Conservation (phyloP, 2,888 invertebrate genomes). For the Cinara cedri region DNA sequence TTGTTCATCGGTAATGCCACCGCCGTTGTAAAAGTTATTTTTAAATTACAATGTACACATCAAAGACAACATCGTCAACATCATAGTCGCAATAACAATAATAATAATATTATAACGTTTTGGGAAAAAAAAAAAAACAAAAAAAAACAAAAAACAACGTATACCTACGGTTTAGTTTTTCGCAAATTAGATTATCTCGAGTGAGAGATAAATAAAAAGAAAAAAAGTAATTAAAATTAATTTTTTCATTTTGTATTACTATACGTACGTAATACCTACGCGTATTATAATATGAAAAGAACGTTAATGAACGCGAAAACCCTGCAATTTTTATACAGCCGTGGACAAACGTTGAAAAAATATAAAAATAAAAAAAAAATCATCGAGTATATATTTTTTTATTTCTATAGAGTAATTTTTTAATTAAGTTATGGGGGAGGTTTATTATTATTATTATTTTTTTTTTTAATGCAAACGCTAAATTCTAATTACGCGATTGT, state of each 20-base stretch:
- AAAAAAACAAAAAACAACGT: no score
- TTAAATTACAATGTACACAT: neutral
- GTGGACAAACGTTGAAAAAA: neutral
- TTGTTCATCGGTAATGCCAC: neutral
- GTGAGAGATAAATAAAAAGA: no score
- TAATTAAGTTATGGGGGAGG: constrained; percentile 24
- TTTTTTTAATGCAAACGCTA: neutral
- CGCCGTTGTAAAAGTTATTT: neutral
- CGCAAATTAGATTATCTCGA: constrained; percentile 7
- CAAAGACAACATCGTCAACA: constrained; percentile 7
- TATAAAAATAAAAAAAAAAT: constrained; percentile 11
- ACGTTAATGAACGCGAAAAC: constrained; percentile 23
- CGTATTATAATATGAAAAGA: neutral
- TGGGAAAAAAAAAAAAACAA: no score
- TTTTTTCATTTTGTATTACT: no score
- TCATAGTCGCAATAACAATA: no score
- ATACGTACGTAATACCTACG: no score
- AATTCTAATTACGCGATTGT: constrained; percentile 47
- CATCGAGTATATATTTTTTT: neutral
- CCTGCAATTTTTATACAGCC: constrained; percentile 6
- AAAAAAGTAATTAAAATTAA: no score
- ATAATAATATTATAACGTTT: neutral
- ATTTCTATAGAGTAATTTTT: constrained; percentile 6
- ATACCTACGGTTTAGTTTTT: neutral
- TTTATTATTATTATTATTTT: no score